Percentiles rank a stretch among this genome's conserved stretches.
phyloP scores from a whole-genome alignment of 1,140 invertebrate species.

The Archivesica marissinica region DNA sequence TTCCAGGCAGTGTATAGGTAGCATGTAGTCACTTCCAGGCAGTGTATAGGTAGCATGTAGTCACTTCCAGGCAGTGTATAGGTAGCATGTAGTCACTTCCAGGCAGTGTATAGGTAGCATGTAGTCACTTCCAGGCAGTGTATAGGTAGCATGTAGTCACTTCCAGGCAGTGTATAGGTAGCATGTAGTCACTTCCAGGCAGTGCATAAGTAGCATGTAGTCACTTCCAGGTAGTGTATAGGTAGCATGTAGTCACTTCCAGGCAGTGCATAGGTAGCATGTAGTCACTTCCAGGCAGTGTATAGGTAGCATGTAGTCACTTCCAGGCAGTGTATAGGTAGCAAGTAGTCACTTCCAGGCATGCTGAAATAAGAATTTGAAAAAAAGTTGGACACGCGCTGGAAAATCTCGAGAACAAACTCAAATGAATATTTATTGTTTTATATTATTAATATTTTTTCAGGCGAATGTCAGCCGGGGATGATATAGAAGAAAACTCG shows the following conservation, averaged over 20 bases:
- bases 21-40: not conserved
- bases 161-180: not conserved
- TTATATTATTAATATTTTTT: conserved; percentile 15
- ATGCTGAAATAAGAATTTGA: not conserved
- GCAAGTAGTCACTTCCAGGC: not conserved
- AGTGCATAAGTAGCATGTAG: not conserved
- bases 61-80: not conserved
- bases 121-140: not conserved
- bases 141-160: not conserved
- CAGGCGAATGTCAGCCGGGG: conserved; percentile 74
- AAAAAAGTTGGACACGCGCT: not conserved
- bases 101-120: not conserved
- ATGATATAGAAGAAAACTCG: conserved; percentile 52
- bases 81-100: not conserved
- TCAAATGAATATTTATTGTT: not conserved
- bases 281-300: not conserved
- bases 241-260: conserved; percentile 37
- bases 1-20: not conserved
- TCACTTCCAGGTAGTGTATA: not conserved
- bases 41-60: not conserved
- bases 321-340: not conserved
- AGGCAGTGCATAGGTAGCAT: not conserved
- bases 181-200: not conserved
- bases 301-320: conserved; percentile 27
- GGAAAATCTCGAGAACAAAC: not conserved